These are phyloP conservation scores for Elgonia sp. DNA, from an alignment of 2,888 invertebrate genomes.

Conservation along the genomic window DNA sequence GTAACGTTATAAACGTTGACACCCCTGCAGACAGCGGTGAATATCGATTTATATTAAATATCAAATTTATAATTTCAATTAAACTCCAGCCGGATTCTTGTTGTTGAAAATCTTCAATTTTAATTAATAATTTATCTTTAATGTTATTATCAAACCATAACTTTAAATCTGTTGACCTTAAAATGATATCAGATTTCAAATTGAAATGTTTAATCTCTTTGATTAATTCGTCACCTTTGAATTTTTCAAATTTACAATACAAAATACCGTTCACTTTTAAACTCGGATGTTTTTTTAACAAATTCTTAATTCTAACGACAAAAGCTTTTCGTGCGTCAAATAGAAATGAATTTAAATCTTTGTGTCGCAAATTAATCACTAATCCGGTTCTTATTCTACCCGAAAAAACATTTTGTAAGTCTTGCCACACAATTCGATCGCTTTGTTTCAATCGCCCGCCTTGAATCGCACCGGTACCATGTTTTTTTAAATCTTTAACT, in stretches of 20 bases:
- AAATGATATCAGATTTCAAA: too few species aligned
- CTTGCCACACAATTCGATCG: slow-evolving; percentile 1
- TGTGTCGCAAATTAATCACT: not conserved
- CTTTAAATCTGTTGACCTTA: slow-evolving; percentile 20
- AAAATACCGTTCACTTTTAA: slow-evolving; percentile 12
- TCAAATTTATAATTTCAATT: slow-evolving; percentile 69
- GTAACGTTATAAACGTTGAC: slow-evolving; percentile 69
- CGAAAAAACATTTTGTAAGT: not conserved
- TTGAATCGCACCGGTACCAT: not conserved
- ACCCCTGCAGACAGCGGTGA: slow-evolving; percentile 66
- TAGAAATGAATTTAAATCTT: not conserved
- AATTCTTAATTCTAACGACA: not conserved
- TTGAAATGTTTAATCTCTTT: too few species aligned
- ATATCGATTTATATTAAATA: slow-evolving; percentile 75
- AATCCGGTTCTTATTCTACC: slow-evolving; percentile 6
- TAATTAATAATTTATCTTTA: slow-evolving; percentile 37
- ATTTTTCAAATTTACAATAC: slow-evolving; percentile 11
- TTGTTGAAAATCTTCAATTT: slow-evolving; percentile 42
- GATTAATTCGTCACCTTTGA: slow-evolving; percentile 4
- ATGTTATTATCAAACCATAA: slow-evolving; percentile 28
- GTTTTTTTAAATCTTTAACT: not conserved
- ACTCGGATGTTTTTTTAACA: slow-evolving; percentile 14
- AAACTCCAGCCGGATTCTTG: slow-evolving; percentile 31
- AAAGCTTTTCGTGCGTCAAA: slow-evolving; percentile 1
- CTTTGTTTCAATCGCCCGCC: not conserved